A percentile compares a stretch with the other conserved stretches of the same genome.
phyloP scores from a whole-genome alignment of 2,888 invertebrate species.

The Drosophila mimetica region DNA sequence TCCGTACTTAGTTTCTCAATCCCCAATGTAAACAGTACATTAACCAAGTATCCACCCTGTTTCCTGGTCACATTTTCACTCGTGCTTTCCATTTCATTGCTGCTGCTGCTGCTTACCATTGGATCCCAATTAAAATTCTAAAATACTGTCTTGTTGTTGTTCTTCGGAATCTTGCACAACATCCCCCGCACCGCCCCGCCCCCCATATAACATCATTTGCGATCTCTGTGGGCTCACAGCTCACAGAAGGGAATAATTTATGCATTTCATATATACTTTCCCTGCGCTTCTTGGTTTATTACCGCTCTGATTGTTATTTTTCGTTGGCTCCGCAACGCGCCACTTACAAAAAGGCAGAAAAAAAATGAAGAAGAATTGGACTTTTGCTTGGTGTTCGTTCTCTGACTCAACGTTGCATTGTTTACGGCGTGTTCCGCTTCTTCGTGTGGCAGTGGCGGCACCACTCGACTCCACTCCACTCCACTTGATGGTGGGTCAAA shows the following conservation, averaged over 20 bases:
- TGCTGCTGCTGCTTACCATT: neutral
- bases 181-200: neutral
- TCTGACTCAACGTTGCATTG: slow-evolving; percentile 32
- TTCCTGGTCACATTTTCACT: neutral
- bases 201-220: slow-evolving; percentile 1
- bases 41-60: neutral
- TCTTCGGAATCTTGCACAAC: slow-evolving; percentile 1
- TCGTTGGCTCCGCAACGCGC: slow-evolving; percentile 35
- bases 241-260: slow-evolving; percentile 61
- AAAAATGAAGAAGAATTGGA: no score
- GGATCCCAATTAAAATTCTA: slow-evolving; percentile 70
- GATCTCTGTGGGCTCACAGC: slow-evolving; percentile 4
- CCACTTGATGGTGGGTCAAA: slow-evolving; percentile 62
- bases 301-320: slow-evolving; percentile 71
- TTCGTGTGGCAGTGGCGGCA: neutral
- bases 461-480: slow-evolving; percentile 6
- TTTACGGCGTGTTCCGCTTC: slow-evolving; percentile 30
- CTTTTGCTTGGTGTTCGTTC: slow-evolving; percentile 1
- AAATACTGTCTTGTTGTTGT: slow-evolving; percentile 41
- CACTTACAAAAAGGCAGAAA: neutral
- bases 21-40: slow-evolving; percentile 7
- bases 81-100: slow-evolving; percentile 1
- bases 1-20: slow-evolving; percentile 10
- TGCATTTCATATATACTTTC: slow-evolving; percentile 66
- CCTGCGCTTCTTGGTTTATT: slow-evolving; percentile 56